Evolutionary conservation across 2,888 invertebrate genomes (phyloP).

Genomic region (Trissolcus brochymenae): DNA sequence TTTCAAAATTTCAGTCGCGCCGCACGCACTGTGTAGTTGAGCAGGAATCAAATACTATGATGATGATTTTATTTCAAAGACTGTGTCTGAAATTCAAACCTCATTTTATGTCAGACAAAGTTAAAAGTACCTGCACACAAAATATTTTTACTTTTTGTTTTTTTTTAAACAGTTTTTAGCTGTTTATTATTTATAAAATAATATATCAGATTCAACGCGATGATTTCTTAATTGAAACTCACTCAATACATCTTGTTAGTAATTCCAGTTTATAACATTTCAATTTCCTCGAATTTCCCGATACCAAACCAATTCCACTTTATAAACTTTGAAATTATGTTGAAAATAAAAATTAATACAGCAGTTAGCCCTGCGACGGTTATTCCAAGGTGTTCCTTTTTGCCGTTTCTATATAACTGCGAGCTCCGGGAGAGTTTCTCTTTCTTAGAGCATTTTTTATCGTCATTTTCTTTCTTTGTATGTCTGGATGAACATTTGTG

Average conservation of each 20-base stretch:
- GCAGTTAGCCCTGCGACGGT: slow-evolving; percentile 41
- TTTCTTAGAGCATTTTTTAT: slow-evolving; percentile 42
- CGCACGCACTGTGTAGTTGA: too few relatives aligned
- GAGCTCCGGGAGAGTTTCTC: slow-evolving; percentile 38
- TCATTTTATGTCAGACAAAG: too few relatives aligned
- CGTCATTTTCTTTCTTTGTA: slow-evolving; percentile 47
- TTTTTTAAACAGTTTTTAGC: too few relatives aligned
- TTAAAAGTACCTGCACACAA: too few relatives aligned
- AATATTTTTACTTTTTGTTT: too few relatives aligned
- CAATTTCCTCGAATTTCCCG: not conserved
- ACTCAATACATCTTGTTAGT: not conserved
- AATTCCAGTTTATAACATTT: not conserved
- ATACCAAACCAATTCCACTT: not conserved
- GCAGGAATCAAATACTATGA: not conserved
- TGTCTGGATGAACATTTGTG: slow-evolving; percentile 42
- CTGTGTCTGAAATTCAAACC: too few relatives aligned
- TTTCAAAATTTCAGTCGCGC: too few relatives aligned
- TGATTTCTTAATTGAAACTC: not conserved
- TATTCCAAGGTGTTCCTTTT: slow-evolving; percentile 47
- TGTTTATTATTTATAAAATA: too few relatives aligned
- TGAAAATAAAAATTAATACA: slow-evolving; percentile 43
- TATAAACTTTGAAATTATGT: not conserved
- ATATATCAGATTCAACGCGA: too few relatives aligned
- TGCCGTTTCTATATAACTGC: slow-evolving; percentile 40
- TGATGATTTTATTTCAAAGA: slow-evolving; percentile 1